Conservation (phyloP, 2,888 invertebrate genomes). For the Caenorhabditis sp. region DNA sequence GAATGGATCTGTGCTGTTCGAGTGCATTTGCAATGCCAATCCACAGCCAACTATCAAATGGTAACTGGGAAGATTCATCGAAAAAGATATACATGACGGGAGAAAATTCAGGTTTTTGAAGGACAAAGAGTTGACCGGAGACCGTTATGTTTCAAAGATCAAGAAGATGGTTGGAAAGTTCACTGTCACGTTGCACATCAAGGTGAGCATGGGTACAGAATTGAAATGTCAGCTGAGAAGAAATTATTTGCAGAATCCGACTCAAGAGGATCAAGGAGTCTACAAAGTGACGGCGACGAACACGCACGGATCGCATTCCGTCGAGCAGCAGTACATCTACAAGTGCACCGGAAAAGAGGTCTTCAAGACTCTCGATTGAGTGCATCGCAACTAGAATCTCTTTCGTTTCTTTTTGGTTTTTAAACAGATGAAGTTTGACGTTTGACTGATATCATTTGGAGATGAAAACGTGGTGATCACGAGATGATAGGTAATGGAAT, state of each 20-base stretch:
- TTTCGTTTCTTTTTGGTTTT: slow-evolving; percentile 8
- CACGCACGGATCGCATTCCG: slow-evolving; percentile 70
- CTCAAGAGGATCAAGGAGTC: slow-evolving; percentile 78
- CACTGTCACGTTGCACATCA: slow-evolving; percentile 76
- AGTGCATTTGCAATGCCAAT: slow-evolving; percentile 77
- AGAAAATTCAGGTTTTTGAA: slow-evolving; percentile 74
- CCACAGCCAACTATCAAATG: slow-evolving; percentile 77
- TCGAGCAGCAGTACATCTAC: slow-evolving; percentile 77
- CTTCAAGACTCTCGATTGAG: slow-evolving; percentile 74
- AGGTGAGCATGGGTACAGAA: slow-evolving; percentile 66
- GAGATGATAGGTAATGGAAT: slow-evolving; percentile 7
- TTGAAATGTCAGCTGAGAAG: not conserved
- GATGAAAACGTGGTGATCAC: slow-evolving; percentile 34
- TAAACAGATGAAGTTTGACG: not conserved
- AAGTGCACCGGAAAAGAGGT: slow-evolving; percentile 76
- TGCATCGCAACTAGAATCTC: slow-evolving; percentile 14
- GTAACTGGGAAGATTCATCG: too few species aligned
- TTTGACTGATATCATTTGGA: slow-evolving; percentile 11
- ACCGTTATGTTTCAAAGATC: slow-evolving; percentile 74
- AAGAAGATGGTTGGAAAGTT: slow-evolving; percentile 79
- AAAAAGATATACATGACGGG: too few species aligned
- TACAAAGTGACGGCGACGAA: slow-evolving; percentile 78
- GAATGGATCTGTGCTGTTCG: slow-evolving; percentile 78
- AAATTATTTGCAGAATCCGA: slow-evolving; percentile 72
- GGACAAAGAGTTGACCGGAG: slow-evolving; percentile 76